phyloP scores from a whole-genome alignment of 2,888 invertebrate genomes.

The Pyralis farinalis region DNA sequence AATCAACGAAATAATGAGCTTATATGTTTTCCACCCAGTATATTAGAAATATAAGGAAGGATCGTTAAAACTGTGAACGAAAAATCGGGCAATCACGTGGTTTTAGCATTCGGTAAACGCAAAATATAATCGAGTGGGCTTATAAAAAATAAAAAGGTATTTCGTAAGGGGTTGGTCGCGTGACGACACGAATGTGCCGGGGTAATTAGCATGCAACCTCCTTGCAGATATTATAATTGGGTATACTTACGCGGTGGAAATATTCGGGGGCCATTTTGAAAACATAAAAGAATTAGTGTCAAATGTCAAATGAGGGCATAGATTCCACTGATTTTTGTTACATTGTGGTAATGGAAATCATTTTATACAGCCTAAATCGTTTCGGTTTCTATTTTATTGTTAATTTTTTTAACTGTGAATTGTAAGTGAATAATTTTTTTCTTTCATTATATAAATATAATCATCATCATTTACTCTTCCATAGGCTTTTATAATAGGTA shows the following conservation, averaged over 20 bases:
- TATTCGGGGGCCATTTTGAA: conserved; percentile 10
- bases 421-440: no score
- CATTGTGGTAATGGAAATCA: conserved; percentile 3
- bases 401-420: no score
- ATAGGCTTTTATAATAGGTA: no score
- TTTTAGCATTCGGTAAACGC: neutral
- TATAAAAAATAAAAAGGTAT: conserved; percentile 2
- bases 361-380: neutral
- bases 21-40: no score
- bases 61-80: no score
- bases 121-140: conserved; percentile 4
- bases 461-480: no score
- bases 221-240: conserved; percentile 12
- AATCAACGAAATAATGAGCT: no score
- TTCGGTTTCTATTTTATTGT: neutral
- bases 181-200: conserved; percentile 12
- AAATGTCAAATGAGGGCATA: conserved; percentile 5
- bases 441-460: no score
- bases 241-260: conserved; percentile 8
- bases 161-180: conserved; percentile 2
- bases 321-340: conserved; percentile 1
- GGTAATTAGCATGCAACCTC: conserved; percentile 17
- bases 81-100: neutral
- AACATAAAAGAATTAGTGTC: conserved; percentile 8
- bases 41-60: no score